Base-by-base conservation (phyloP, 1,140 invertebrate species). In the Riptortus pedestris region DNA sequence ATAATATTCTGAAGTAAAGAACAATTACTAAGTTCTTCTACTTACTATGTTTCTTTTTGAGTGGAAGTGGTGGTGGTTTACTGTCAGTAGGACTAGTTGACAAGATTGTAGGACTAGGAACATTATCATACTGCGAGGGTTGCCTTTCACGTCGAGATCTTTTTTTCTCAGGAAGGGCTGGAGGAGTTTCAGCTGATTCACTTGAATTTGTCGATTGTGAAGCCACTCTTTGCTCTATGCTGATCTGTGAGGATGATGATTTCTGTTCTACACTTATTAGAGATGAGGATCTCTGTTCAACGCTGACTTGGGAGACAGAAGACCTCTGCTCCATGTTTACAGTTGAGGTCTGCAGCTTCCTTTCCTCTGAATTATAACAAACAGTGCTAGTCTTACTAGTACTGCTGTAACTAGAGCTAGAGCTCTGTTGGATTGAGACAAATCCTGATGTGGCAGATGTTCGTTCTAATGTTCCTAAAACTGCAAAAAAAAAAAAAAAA, bases 1-100 rank as follows among this genome's bases (percentile, higher is more conserved):
- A n/a, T n/a, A n/a, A n/a, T n/a, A n/a, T n/a, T n/a, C n/a, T n/a
- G n/a, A n/a, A n/a, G n/a, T n/a, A n/a, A n/a, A n/a, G n/a, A n/a
- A n/a, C n/a, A n/a, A n/a, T n/a, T n/a, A n/a, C n/a, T n/a, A n/a
- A n/a, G n/a, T n/a, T n/a, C n/a, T n/a, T n/a, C n/a, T 73, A 89
- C 89, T 90, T 83, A 96, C 92, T 93, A 79, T 94, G 87, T 74
- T 87, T 88, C 75, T 92, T 93, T 76, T 95, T 95, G 0, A 88
- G 82, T 24, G 92, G 92, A 65, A 95, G 76, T 55, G 92, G 92
- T 47, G 92, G 92, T 61, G 91, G 91, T 73, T 83, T 82, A 77
- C 81, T 62, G 62, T 66, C 69, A 55, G 80, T 78, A 57, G 63
- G 51, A 51, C 58, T 43, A 33, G 22, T 60, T n/a, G 58, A 33